These are phyloP conservation scores for Drosophila peninsularis DNA, from an alignment of 2,888 invertebrate species.

Conservation along the genomic window DNA sequence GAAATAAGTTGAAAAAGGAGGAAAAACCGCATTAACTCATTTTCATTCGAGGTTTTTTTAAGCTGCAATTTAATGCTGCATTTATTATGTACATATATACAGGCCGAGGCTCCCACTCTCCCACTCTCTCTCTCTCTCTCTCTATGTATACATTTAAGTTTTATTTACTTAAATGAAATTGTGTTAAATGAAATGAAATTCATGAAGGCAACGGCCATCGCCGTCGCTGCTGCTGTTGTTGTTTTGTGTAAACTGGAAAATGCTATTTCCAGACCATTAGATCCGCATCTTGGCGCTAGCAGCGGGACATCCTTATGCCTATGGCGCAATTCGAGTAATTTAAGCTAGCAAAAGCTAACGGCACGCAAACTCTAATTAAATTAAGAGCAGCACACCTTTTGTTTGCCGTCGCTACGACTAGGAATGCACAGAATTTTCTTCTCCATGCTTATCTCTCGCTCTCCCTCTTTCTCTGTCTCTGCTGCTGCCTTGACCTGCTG, in stretches of 20 bases:
- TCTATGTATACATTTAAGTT: constrained; percentile 57
- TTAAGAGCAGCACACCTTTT: constrained; percentile 78
- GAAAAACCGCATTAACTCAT: constrained; percentile 46
- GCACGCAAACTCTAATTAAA: constrained; percentile 74
- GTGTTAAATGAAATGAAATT: constrained; percentile 75
- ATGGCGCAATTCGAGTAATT: constrained; percentile 25
- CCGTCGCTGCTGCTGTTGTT: constrained; percentile 10
- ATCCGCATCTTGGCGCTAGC: constrained; percentile 33
- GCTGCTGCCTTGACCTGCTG: constrained; percentile 28
- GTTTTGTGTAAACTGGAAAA: constrained; percentile 52
- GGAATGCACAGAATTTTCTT: constrained; percentile 38
- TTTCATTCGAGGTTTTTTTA: constrained; percentile 44
- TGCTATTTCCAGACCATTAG: constrained; percentile 78
- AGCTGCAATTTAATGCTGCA: constrained; percentile 65
- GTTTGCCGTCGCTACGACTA: constrained; percentile 47
- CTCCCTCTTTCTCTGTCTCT: neutral
- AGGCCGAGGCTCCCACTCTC: neutral
- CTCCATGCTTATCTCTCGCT: neutral
- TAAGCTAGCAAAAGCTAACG: constrained; percentile 22
- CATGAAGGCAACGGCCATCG: constrained; percentile 36
- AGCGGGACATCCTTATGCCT: constrained; percentile 37
- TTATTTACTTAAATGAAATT: constrained; percentile 72
- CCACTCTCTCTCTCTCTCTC: neutral
- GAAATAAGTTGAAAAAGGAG: constrained; percentile 30
- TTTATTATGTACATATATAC: constrained; percentile 48